Evolutionary conservation across 2,797 vertebrate species (phyloP), one percentile per base, ranked within the genome.

Genomic region (Carapus acus): DNA sequence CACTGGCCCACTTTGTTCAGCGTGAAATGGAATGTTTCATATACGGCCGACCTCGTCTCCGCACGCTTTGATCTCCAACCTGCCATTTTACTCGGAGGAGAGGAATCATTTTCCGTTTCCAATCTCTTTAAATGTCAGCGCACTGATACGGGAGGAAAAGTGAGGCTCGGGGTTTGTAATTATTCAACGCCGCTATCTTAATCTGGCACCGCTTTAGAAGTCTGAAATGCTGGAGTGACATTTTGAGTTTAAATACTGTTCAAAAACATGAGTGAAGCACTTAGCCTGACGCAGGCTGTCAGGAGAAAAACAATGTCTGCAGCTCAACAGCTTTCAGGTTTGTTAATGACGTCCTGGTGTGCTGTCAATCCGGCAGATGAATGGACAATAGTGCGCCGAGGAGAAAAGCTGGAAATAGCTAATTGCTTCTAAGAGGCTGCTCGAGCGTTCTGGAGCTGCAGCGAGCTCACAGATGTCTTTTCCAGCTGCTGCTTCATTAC

Each of bases 171-270:
- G 77, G 76, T 86, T 88, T 82, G 77, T 83, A 82, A 83, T 85
- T 79, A 84, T 78, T 82, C 74, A 81, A 80, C 74, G 71, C 73
- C 40, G 50, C 70, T 73, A 69, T 85, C 78, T 63, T 84, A 86
- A 85, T 85, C 79, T 74, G 34, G 18, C 51, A 7, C 47, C 63
- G 64, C 70, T 79, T 85, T 85, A 82, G 75, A 87, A 83, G 80
- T 56, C 50, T 61, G 57, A 80, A 77, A 79, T 80, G 71, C 83
- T 76, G 66, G 79, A 81, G 82, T 80, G 79, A 86, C 78, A 81
- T 82, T 81, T 85, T 70, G 76, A 80, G 80, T 87, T 83, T 85
- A 88, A 86, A 82, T 79, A 85, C 76, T 72, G 69, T 71, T 79
- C n/a, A 81, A 81, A 82, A 84, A 82, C 74, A 83, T 74, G 73